These are phyloP conservation scores for Aporophyla nigra DNA, from an alignment of 2,888 invertebrate genomes.

Conservation along the genomic window DNA sequence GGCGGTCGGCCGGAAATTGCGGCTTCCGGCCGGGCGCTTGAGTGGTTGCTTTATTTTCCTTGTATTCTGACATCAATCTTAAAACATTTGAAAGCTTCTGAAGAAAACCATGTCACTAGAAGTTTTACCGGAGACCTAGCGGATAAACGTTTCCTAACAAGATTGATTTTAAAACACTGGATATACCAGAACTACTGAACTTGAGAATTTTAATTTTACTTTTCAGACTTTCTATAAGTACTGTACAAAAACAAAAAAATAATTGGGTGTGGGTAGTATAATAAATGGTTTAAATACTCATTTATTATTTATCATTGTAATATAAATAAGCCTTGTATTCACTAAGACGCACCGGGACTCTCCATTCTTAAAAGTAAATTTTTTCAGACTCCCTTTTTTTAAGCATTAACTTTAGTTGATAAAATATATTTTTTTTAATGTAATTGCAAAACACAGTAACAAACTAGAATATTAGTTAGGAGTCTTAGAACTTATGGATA, in stretches of 20 bases:
- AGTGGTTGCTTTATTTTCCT: slow-evolving; percentile 61
- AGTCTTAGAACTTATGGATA: background rate
- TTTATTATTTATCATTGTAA: slow-evolving; percentile 33
- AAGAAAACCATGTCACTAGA: slow-evolving; percentile 80
- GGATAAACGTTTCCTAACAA: slow-evolving; percentile 51
- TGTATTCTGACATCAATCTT: slow-evolving; percentile 80
- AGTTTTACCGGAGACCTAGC: slow-evolving; percentile 65
- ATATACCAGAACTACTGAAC: slow-evolving; percentile 34
- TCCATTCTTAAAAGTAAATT: background rate
- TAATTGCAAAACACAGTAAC: too few species aligned
- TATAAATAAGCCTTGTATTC: slow-evolving; percentile 46
- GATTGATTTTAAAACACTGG: slow-evolving; percentile 51
- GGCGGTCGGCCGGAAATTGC: too few species aligned
- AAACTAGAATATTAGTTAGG: too few species aligned
- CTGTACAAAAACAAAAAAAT: slow-evolving; percentile 36
- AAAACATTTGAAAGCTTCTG: slow-evolving; percentile 82
- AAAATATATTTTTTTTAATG: background rate
- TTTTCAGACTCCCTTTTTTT: background rate
- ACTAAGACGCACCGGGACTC: slow-evolving; percentile 35
- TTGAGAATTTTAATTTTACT: slow-evolving; percentile 41
- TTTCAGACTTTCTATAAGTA: slow-evolving; percentile 48
- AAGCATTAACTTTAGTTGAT: background rate
- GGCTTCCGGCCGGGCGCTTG: too few species aligned
- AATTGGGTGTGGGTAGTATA: slow-evolving; percentile 50
- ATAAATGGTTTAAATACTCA: slow-evolving; percentile 57